Conservation (phyloP, 1,140 invertebrate species). For the Chrysomallon squamiferum region DNA sequence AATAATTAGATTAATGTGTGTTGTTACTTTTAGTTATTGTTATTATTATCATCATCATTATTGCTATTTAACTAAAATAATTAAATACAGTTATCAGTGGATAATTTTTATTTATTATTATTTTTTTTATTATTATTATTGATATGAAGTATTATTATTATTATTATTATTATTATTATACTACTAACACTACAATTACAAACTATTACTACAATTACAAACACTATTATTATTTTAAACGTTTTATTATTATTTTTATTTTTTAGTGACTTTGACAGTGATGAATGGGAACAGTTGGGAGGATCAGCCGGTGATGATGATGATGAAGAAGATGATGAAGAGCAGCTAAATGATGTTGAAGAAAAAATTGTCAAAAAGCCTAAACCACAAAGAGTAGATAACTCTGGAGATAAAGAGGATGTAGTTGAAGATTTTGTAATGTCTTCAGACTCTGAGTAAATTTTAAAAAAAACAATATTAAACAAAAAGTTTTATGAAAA, state of each 20-base stretch:
- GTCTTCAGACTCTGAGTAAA: constrained; percentile 11
- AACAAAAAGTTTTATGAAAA: too few species aligned
- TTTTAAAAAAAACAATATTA: too few species aligned
- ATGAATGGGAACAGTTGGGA: constrained; percentile 50
- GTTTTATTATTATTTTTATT: too few species aligned
- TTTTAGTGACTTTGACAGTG: constrained; percentile 55
- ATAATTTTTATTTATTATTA: not conserved
- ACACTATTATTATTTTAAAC: too few species aligned
- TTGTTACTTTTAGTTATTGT: too few species aligned
- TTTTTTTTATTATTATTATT: too few species aligned
- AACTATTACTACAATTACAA: too few species aligned
- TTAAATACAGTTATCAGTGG: not conserved
- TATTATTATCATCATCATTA: too few species aligned
- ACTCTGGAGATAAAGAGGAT: constrained; percentile 31
- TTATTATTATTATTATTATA: too few species aligned
- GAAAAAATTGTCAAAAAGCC: constrained; percentile 1
- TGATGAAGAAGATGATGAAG: constrained; percentile 22
- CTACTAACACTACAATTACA: too few species aligned
- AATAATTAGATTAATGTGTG: too few species aligned
- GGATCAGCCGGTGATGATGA: constrained; percentile 40
- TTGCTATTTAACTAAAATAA: not conserved
- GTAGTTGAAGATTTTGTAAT: constrained; percentile 50
- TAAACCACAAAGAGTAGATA: constrained; percentile 10
- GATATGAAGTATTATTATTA: too few species aligned
- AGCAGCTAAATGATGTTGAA: constrained; percentile 13